Evolutionary conservation across 2,113 vertebrate species (phyloP), one percentile per base, ranked within the genome.

Genomic region (Cisticola juncidis): DNA sequence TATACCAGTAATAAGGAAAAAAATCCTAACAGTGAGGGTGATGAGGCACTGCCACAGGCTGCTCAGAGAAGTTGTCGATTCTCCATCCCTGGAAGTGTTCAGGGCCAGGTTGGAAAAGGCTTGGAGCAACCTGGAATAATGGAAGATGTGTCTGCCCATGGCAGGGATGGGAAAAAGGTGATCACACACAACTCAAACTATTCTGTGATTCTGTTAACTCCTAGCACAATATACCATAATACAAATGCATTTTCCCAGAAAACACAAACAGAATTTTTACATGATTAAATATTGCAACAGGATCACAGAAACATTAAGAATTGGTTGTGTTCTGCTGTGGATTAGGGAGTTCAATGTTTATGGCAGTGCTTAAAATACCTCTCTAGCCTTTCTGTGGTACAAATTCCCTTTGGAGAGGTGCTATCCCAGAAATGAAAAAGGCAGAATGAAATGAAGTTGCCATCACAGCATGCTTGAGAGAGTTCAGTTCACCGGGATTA

Each of bases 91-190:
- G 19, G 4, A 6, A 36, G 2, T 10, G 3, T 25, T 13, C 16
- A 48, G 16, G 15, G 14, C 0, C n/a, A 71, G 42, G 13, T 0
- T 51, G 14, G 19, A n/a, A 0, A 0, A 14, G 18, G 1, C 12
- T 79, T 9, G 6, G 16, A 48, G 16, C 19, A 26, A 2, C 19
- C 9, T 66, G 3, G 0, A 6, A 6, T 17, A 6, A 12, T 36
- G 22, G 2, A 26, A 53, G 5, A 0, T 53, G 16, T 21, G 12
- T 21, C 14, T 79, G n/a, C 4, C 3, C 21, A 22, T 9, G 23
- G n/a, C 33, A 61, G n/a, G 6, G 2, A 4, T 1, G 6, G 11
- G 24, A 19, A 68, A 8, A 10, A 8, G 9, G 3, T 23, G 29
- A 31, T 3, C 3, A 3, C 2, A 66, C 25, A 20, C 12, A 68